Percentiles rank a stretch among this genome's conserved stretches.
Evolutionary conservation across 2,113 vertebrate genomes (phyloP).

Genomic region (Tiliqua scincoides): DNA sequence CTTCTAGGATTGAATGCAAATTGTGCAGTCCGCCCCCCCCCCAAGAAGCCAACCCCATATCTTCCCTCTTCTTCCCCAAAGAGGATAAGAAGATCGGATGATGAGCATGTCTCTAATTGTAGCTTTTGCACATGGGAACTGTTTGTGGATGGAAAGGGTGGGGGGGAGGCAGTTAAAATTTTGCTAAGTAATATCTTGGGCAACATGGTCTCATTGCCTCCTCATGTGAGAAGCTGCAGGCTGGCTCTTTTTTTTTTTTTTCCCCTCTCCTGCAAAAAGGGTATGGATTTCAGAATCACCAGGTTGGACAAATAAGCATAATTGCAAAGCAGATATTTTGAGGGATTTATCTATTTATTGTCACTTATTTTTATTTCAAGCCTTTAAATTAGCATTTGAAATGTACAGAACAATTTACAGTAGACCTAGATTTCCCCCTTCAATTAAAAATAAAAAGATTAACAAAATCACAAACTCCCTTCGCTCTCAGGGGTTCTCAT

Average conservation of each 20-base stretch:
- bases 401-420: conserved; percentile 19
- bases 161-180: not conserved
- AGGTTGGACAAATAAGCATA: conserved; percentile 32
- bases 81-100: not conserved
- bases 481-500: not conserved
- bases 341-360: not conserved
- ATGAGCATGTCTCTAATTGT: not conserved
- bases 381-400: conserved; percentile 19
- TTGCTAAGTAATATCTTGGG: conserved; percentile 31
- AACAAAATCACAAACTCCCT: not conserved
- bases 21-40: conserved; percentile 40
- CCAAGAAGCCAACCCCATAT: conserved; percentile 21
- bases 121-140: conserved; percentile 30
- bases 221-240: not conserved
- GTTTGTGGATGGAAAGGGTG: conserved; percentile 17
- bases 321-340: not conserved
- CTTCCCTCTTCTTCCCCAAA: not conserved
- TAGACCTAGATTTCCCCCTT: not conserved
- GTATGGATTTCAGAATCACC: conserved; percentile 31
- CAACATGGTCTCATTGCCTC: conserved; percentile 36
- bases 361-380: not conserved
- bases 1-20: conserved; percentile 37
- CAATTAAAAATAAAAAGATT: not conserved
- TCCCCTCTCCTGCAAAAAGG: conserved; percentile 8
- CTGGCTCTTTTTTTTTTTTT: no score